Conservation (phyloP, 2,113 vertebrate species). For the Myiozetetes cayanensis region DNA sequence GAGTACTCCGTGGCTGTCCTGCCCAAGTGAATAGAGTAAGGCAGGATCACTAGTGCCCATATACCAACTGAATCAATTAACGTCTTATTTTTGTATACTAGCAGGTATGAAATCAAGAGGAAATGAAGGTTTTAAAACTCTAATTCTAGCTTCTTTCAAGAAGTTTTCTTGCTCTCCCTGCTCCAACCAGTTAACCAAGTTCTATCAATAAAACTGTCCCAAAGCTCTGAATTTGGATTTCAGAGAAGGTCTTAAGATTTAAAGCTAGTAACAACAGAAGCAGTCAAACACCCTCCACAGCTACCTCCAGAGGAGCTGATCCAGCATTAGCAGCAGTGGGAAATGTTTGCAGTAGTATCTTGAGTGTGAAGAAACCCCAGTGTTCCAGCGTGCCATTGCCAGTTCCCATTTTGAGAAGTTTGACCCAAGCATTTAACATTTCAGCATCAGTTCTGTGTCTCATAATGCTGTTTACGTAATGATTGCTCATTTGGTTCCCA, state of each 20-base stretch:
- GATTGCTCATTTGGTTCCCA: slow-evolving; percentile 66
- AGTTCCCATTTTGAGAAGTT: slow-evolving; percentile 62
- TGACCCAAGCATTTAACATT: slow-evolving; percentile 59
- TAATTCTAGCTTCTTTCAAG: background rate
- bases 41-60: background rate
- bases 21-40: background rate
- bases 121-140: background rate
- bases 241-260: background rate
- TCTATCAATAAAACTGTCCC: background rate
- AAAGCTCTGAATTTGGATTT: background rate
- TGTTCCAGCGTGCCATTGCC: slow-evolving; percentile 4
- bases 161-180: background rate
- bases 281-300: background rate
- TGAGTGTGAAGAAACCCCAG: background rate
- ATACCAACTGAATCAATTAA: background rate
- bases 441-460: slow-evolving; percentile 63
- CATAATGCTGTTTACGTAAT: slow-evolving; percentile 60
- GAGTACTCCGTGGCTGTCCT: background rate
- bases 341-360: slow-evolving; percentile 1
- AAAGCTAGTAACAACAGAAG: background rate
- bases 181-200: background rate
- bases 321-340: background rate
- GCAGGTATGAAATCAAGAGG: background rate
- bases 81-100: background rate
- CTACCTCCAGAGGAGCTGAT: slow-evolving; percentile 12